phyloP scores from a whole-genome alignment of 2,113 vertebrate species.

The Solea senegalensis region DNA sequence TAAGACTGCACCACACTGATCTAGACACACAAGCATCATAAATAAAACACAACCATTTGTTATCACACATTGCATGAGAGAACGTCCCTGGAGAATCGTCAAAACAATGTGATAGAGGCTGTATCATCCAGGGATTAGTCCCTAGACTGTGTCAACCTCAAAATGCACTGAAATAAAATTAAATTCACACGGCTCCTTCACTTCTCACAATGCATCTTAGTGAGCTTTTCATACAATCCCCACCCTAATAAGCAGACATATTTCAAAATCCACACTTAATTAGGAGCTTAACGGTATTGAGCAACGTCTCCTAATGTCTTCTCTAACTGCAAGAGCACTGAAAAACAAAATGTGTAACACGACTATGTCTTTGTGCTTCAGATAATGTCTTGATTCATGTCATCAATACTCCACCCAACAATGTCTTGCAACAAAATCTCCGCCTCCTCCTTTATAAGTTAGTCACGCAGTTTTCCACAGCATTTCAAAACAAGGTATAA shows the following conservation, averaged over 20 bases:
- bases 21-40: no score
- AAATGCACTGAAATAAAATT: not conserved
- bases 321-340: not conserved
- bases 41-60: conserved; percentile 3
- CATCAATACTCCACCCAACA: conserved; percentile 16
- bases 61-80: not conserved
- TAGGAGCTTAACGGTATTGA: conserved; percentile 12
- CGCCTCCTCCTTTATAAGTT: conserved; percentile 24
- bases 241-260: not conserved
- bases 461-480: conserved; percentile 20
- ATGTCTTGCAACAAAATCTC: conserved; percentile 20
- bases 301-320: not conserved
- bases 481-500: conserved; percentile 29
- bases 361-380: not conserved
- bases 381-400: conserved; percentile 9
- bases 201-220: not conserved
- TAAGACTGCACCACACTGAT: conserved; percentile 2
- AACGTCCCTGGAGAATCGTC: not conserved
- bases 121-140: not conserved
- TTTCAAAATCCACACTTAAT: not conserved
- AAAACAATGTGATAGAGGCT: not conserved
- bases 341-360: conserved; percentile 6
- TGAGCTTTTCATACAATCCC: not conserved
- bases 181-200: not conserved
- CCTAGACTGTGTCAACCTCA: not conserved